Evolutionary conservation across 2,113 vertebrate species (phyloP).

Genomic region (Arenaria interpres): DNA sequence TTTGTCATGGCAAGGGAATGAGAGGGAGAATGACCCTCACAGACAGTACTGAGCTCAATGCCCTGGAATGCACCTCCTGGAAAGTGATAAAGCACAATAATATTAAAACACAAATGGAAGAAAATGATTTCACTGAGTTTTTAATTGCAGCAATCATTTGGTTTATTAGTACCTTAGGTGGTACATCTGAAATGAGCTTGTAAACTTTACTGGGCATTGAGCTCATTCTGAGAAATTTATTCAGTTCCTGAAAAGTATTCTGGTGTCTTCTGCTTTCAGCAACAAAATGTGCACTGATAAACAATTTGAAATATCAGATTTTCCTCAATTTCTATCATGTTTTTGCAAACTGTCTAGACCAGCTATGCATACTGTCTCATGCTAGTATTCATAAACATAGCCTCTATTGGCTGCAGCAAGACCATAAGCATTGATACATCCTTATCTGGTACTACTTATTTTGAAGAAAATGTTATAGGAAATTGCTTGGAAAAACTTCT

Average conservation of each 20-base stretch:
- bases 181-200: not conserved
- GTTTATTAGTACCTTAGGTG: not conserved
- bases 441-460: not conserved
- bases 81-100: not conserved
- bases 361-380: not conserved
- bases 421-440: not conserved
- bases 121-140: not conserved
- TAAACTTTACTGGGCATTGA: not conserved
- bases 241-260: not conserved
- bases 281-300: not conserved
- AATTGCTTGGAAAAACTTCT: not conserved
- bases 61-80: not conserved
- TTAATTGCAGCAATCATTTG: not conserved
- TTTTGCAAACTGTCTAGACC: not conserved
- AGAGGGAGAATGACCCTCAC: not conserved
- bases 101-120: not conserved
- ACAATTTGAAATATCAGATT: not conserved
- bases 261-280: not conserved
- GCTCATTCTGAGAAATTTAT: not conserved
- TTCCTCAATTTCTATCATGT: not conserved
- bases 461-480: not conserved
- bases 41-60: not conserved
- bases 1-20: not conserved
- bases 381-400: not conserved
- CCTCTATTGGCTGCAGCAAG: not conserved